Evolutionary conservation across 1,140 invertebrate genomes (phyloP).

Genomic region (Sweltsa coloradensis): DNA sequence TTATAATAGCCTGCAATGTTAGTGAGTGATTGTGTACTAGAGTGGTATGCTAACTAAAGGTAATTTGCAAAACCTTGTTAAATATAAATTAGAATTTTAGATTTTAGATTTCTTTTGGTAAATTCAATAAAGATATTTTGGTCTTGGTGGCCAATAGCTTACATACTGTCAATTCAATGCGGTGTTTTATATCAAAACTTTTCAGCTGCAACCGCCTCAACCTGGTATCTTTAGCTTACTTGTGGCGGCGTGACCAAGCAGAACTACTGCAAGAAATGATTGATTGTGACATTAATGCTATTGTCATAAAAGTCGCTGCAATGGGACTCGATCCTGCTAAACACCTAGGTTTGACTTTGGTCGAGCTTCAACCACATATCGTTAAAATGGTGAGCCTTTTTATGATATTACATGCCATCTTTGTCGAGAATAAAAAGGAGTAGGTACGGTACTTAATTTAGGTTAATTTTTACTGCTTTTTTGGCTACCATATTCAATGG

Average conservation of each 20-base stretch:
- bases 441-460: neutral
- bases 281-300: constrained; percentile 77
- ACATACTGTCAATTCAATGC: constrained; percentile 2
- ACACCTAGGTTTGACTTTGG: constrained; percentile 79
- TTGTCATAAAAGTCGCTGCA: constrained; percentile 93
- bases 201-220: constrained; percentile 78
- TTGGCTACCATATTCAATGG: no score
- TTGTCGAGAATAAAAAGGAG: constrained; percentile 2
- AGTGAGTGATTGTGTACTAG: no score
- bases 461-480: no score
- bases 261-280: constrained; percentile 97
- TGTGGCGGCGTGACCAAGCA: constrained; percentile 89
- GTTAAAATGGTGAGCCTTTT: constrained; percentile 55
- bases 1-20: no score
- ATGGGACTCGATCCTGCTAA: constrained; percentile 73
- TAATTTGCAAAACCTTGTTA: neutral
- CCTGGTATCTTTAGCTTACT: constrained; percentile 77
- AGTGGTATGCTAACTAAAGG: neutral
- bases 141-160: no score
- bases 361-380: constrained; percentile 74
- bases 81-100: constrained; percentile 1
- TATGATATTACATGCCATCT: no score
- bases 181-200: no score
- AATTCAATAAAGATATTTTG: no score
- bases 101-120: neutral